Evolutionary conservation across 1,140 invertebrate species (phyloP), one percentile per base, ranked within the genome.

Genomic region (Maniola jurtina): DNA sequence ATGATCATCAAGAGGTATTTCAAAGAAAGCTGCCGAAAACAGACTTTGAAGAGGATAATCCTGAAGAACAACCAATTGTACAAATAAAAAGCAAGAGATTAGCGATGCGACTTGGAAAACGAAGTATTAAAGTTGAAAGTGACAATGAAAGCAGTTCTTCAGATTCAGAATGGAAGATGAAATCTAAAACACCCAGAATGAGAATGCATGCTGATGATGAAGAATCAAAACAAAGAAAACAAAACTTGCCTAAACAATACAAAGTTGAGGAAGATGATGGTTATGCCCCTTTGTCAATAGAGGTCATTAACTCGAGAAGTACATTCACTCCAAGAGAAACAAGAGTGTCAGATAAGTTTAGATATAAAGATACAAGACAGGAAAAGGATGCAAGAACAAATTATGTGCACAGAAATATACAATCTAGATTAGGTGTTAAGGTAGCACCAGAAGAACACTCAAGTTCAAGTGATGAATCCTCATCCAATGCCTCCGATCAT

Each of bases 161-260:
- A 66, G 86, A 89, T 75, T 73, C 80, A 16, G 93, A 75, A 88
- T 93, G 93, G 93, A 92, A 89, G 61, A 92, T 89, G 61, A 93
- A 93, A 74, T 93, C 91, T 25, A 96, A 95, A 90, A 86, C 93
- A 40, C 93, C 94, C 0, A 88, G 94, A 71, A 96, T 96, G 95
- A 91, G 95, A 81, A 97, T 97, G 96, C 95, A 95, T 83, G 96
- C 96, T n/a, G 96, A 97, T 89, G 96, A 96, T 77, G 95, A 96
- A 84, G 95, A 96, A 82, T 92, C 93, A 70, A 79, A 94, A 94
- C 80, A 90, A 92, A 73, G 91, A 78, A 70, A 88, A 79, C n/a
- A 60, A 54, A 81, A 67, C 63, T 14, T n/a, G 71, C 48, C 8
- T 84, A 84, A 67, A 64, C 47, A 59, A 10, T 59, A 61, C 48